Base-by-base conservation (phyloP, 2,113 vertebrate species). In the Ancistrus triradiatus region DNA sequence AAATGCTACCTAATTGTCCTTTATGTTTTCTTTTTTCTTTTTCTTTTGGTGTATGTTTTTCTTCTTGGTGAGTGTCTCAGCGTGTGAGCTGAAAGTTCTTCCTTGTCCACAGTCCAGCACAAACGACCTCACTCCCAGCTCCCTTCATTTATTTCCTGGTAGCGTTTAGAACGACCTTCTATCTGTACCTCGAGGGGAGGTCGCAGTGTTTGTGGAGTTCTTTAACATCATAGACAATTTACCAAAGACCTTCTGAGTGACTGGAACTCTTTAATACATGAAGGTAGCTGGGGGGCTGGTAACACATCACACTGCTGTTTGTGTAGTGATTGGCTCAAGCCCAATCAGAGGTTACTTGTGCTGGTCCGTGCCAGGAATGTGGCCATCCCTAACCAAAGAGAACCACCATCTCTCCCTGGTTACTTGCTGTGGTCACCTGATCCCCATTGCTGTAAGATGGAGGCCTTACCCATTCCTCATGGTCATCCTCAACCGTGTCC, bases 81-180 rank as follows among this genome's bases (percentile, higher is more conserved):
- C 62, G 86, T 90, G 89, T 91, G 86, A 77, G 85, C 84, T 91
- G 86, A 89, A 83, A 90, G 84, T 58, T 88, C 84, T 88, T 92
- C 87, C 90, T 91, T 88, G 85, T 85, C 88, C 89, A 90, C 86
- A 85, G 89, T 84, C 89, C 90, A 90, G 90, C 86, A 87, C 79
- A 74, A 65, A 67, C 37, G 5, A 40, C 47, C 66, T 43, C 46
- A 33, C 37, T 9, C 33, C 7, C 21, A 60, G 46, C 6, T 18
- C 48, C 56, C 49, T 53, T 18, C n/a, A 13, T 7, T 15, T 6
- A 9, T 21, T 33, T 1, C 1, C 0, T 10, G 13, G 8, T 52
- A 6, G 9, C 25, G 4, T 43, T 31, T 1, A 22, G 8, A 15
- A 25, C n/a, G 25, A 50, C 4, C 31, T 48, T 43, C n/a, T 44